Percentiles rank a stretch among this genome's conserved stretches.
Conservation (phyloP, 2,888 invertebrate genomes). For the Agriopis leucophaearia region DNA sequence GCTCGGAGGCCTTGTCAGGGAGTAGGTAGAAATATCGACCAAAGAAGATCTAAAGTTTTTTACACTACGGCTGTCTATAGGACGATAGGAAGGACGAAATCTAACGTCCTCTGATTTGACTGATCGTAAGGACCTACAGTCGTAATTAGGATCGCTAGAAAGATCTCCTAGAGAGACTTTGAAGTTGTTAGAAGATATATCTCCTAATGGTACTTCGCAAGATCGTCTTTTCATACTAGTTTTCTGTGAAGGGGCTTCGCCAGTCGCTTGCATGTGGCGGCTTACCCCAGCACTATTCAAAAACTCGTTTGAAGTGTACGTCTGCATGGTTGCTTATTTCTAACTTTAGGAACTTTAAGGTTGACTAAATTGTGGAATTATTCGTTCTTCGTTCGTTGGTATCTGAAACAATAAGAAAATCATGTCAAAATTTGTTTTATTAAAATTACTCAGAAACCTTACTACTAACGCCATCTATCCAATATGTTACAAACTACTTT, state of each 20-base stretch:
- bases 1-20: constrained; percentile 76
- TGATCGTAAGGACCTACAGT: constrained; percentile 74
- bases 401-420: constrained; percentile 73
- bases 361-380: constrained; percentile 83
- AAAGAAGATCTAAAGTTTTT: constrained; percentile 80
- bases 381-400: constrained; percentile 63
- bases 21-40: constrained; percentile 71
- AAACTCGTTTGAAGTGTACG: constrained; percentile 82
- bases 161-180: constrained; percentile 81
- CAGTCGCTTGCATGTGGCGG: constrained; percentile 82
- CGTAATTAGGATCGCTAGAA: constrained; percentile 71
- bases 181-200: constrained; percentile 79
- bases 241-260: constrained; percentile 79
- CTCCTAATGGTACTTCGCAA: constrained; percentile 81
- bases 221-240: constrained; percentile 81
- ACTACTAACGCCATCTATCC: constrained; percentile 26
- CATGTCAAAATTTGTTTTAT: not conserved
- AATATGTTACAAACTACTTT: not conserved
- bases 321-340: constrained; percentile 66
- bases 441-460: not conserved
- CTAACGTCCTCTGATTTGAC: constrained; percentile 74
- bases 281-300: constrained; percentile 81
- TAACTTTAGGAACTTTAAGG: constrained; percentile 76
- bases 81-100: constrained; percentile 67
- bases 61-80: constrained; percentile 78